Evolutionary conservation across 2,888 invertebrate genomes (phyloP).

Genomic region (Eretmocerus hayati): DNA sequence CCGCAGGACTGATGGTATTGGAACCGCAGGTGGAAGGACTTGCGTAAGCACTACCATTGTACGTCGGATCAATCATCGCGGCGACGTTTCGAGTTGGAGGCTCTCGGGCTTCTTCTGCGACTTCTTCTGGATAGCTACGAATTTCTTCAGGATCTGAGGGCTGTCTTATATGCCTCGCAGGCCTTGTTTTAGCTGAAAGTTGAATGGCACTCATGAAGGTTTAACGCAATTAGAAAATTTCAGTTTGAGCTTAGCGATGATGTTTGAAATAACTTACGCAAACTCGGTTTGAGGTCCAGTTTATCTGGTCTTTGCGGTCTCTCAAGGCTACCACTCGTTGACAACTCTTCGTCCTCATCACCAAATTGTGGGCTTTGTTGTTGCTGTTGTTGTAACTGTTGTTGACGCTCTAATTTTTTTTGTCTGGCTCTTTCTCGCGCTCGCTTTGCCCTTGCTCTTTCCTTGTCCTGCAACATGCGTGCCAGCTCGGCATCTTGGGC

Average conservation of each 20-base stretch:
- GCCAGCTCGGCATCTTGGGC: constrained; percentile 75
- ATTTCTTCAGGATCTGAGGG: constrained; percentile 45
- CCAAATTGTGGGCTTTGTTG: constrained; percentile 50
- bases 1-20: constrained; percentile 13
- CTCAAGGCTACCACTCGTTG: constrained; percentile 30
- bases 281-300: constrained; percentile 33
- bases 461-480: constrained; percentile 67
- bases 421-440: constrained; percentile 60
- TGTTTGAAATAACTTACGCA: constrained; percentile 15
- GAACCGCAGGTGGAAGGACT: constrained; percentile 39
- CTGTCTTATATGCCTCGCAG: constrained; percentile 22
- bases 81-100: constrained; percentile 53
- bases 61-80: constrained; percentile 62
- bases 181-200: constrained; percentile 7
- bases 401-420: constrained; percentile 46
- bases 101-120: constrained; percentile 24
- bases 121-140: constrained; percentile 39
- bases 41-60: constrained; percentile 39
- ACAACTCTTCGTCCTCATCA: constrained; percentile 41
- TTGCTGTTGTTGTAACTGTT: constrained; percentile 54
- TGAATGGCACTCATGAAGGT: too few relatives aligned
- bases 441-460: constrained; percentile 62
- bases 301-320: constrained; percentile 41
- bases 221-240: too few relatives aligned
- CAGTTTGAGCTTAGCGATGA: too few relatives aligned